Base-by-base conservation (phyloP, 35 echinoderm and acorn worm genomes). In the Heliocidaris erythrogramma region DNA sequence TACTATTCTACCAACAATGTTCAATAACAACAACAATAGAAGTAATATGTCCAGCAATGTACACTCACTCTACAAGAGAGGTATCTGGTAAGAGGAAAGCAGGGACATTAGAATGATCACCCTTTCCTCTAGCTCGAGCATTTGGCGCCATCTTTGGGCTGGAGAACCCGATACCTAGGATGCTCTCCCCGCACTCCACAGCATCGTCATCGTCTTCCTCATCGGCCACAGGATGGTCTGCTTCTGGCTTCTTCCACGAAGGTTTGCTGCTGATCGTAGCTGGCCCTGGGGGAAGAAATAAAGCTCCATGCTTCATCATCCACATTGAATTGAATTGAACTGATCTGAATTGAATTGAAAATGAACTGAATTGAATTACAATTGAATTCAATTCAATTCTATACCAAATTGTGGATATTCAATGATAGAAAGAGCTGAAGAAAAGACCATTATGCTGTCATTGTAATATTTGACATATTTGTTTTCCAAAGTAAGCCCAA, bases 191-290 rank as follows among this genome's bases (percentile, higher is more conserved):
- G 48, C 94, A 90, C 30, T 97, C 94, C 12, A 86, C 92, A 9
- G 94, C 84, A 31, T 35, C 91, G 17, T 95, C 92, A 59, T 90
- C 31, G 85, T 98, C 94, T 7, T 49, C 49, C 48, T 59, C 49
- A 52, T 92, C 91, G n/a, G 30, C 21, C 31, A 48, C 0, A 18
- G 90, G 92, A 8, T 94, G 69, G 30, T 71, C 42, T 10, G 9
- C 16, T 10, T 88, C 48, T 65, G 47, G 92, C 17, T 50, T 95
- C 60, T 98, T 92, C 97, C 97, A 98, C 18, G 96, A 94, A 88
- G 97, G 97, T 30, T 92, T 92, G 30, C 97, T 98, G 85, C 96
- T 97, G 47, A 98, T 98, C 27, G 97, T 98, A 21, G 90, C 85
- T n/a, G 97, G 94, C 29, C 95, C 97, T 96, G 21, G 9, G 35